Percentiles rank a stretch among this genome's conserved stretches.
Evolutionary conservation across 2,113 vertebrate species (phyloP).

Genomic region (Chascanopsetta lugubris): DNA sequence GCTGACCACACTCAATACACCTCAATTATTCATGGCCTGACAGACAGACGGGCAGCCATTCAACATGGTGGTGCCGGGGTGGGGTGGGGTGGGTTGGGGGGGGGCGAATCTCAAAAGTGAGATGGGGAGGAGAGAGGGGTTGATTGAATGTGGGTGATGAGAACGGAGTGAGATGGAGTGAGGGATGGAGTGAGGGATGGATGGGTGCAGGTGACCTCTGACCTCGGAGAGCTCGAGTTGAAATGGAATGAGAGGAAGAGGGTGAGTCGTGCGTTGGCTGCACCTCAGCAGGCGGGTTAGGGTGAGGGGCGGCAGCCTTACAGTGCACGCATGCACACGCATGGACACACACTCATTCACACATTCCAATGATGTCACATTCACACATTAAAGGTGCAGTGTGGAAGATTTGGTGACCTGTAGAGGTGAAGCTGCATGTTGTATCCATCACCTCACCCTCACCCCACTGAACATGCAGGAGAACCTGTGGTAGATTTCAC

Average conservation of each 20-base stretch:
- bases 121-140: background rate
- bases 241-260: slow-evolving; percentile 58
- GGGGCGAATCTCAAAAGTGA: slow-evolving; percentile 26
- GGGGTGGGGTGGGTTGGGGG: slow-evolving; percentile 29
- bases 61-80: slow-evolving; percentile 19
- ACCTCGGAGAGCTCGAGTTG: slow-evolving; percentile 43
- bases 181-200: slow-evolving; percentile 3
- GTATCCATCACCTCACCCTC: too few species aligned
- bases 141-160: slow-evolving; percentile 43
- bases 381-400: too few species aligned
- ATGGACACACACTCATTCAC: too few species aligned
- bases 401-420: too few species aligned
- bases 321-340: slow-evolving; percentile 21
- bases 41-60: slow-evolving; percentile 48
- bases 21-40: slow-evolving; percentile 76
- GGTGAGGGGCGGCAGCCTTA: too few species aligned
- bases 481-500: too few species aligned
- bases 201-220: slow-evolving; percentile 67
- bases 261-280: slow-evolving; percentile 59
- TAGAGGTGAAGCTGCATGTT: too few species aligned
- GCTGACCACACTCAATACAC: slow-evolving; percentile 72
- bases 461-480: too few species aligned
- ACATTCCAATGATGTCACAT: too few species aligned
- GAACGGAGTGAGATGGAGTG: slow-evolving; percentile 10
- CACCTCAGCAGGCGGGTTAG: slow-evolving; percentile 42